Base-by-base conservation (phyloP, 2,797 vertebrate species). In the Pangasius sanitwongsei region DNA sequence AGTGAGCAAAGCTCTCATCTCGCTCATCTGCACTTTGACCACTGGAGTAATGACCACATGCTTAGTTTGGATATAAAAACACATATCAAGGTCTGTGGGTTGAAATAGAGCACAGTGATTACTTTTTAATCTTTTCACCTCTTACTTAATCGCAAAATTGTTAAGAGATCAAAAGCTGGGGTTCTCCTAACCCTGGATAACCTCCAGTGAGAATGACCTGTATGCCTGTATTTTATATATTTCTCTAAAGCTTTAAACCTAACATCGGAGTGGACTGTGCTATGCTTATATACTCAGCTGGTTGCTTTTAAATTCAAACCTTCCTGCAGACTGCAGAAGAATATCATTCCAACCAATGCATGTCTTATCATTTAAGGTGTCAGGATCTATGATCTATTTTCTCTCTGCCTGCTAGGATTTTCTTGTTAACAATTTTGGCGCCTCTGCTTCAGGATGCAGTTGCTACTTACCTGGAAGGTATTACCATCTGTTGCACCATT, bases 1-100 rank as follows among this genome's bases (percentile, higher is more conserved):
- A 74, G 63, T 86, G 77, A 82, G 57, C 85, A 86, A 88, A 86
- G 55, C 85, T 85, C 89, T 77, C 50, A 82, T 84, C 70, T 63
- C 28, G 1, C 48, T 57, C 44, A 44, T 44, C 20, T 53, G 70
- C 44, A 65, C 57, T 83, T 13, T 83, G 57, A 83, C 61, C 61
- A 65, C 61, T 67, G 28, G 15, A 41, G 8, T 25, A 28, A 83
- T 37, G 70, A 65, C 87, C 67, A 82, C n/a, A 70, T 41, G 65
- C 86, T 87, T 31, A 57, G 48, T 81, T 37, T 50, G 13, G 50
- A 86, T 55, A 50, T 65, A n/a, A 77, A 50, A 25, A 86, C 53
- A 59, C 53, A 31, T 23, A 37, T 57, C 31, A 37, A 31, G 31
- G 31, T 44, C 23, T 44, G 34, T 15, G 34, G 5, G 80, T 8